These are phyloP conservation scores for Anolis sagrei DNA, from an alignment of 2,113 vertebrate species.

Conservation along the genomic window DNA sequence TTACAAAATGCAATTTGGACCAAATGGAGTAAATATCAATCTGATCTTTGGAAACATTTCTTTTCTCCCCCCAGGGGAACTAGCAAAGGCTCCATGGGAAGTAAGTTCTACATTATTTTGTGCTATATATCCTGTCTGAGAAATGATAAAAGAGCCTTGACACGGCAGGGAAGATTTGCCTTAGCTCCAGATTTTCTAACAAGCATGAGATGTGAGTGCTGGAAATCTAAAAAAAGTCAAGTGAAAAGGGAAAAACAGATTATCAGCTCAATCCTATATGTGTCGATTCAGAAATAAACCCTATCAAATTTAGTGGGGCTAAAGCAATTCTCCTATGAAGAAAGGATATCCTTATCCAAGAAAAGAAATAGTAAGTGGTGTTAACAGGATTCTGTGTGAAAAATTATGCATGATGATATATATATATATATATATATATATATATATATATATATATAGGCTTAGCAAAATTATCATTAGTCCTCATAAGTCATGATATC, in stretches of 20 bases:
- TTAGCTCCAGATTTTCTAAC: constrained; percentile 2
- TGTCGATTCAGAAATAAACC: neutral
- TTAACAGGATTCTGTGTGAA: neutral
- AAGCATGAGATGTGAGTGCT: neutral
- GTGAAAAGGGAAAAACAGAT: neutral
- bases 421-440: too few relatives aligned
- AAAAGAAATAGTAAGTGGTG: neutral
- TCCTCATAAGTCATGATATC: too few relatives aligned
- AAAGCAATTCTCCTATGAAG: neutral
- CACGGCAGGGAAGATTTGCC: neutral
- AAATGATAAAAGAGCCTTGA: constrained; percentile 31
- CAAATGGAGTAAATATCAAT: constrained; percentile 43
- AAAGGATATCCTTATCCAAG: neutral
- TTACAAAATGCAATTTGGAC: constrained; percentile 42
- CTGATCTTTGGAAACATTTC: constrained; percentile 28
- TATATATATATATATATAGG: too few relatives aligned
- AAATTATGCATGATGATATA: neutral
- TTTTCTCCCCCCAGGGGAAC: constrained; percentile 6
- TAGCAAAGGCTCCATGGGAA: constrained; percentile 1
- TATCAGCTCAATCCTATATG: neutral
- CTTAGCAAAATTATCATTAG: too few relatives aligned
- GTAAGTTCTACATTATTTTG: constrained; percentile 25
- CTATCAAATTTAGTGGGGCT: neutral
- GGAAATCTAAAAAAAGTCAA: neutral
- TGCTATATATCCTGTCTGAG: constrained; percentile 25